phyloP scores from a whole-genome alignment of 2,888 invertebrate genomes.

The Cantharis rustica region DNA sequence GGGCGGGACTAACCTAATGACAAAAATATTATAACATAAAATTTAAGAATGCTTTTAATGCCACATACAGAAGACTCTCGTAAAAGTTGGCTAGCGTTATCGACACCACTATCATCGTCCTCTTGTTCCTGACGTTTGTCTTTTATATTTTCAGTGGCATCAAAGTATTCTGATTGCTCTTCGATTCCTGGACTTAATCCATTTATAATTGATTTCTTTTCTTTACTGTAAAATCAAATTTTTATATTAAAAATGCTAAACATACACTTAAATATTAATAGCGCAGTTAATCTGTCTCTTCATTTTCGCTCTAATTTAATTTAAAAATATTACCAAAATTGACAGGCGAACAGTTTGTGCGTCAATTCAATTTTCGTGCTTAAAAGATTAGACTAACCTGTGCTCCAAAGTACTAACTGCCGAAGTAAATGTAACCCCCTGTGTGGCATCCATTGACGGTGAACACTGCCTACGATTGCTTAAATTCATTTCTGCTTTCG shows the following conservation, averaged over 20 bases:
- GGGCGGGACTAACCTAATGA: slow-evolving; percentile 51
- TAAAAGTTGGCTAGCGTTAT: slow-evolving; percentile 55
- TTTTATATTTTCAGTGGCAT: slow-evolving; percentile 71
- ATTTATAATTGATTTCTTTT: slow-evolving; percentile 51
- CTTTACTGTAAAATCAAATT: slow-evolving; percentile 38
- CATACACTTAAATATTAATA: no score
- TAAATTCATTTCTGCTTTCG: neutral
- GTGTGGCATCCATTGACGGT: slow-evolving; percentile 49
- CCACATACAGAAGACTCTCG: slow-evolving; percentile 52
- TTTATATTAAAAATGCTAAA: neutral
- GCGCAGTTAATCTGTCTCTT: no score
- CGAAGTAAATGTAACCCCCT: slow-evolving; percentile 50
- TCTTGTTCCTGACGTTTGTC: slow-evolving; percentile 53
- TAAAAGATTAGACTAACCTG: slow-evolving; percentile 37
- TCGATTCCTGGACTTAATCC: slow-evolving; percentile 67
- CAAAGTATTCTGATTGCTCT: slow-evolving; percentile 79
- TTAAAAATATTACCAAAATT: no score
- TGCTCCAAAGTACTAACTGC: slow-evolving; percentile 47
- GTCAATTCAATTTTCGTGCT: neutral
- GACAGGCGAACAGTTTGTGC: no score
- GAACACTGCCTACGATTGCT: slow-evolving; percentile 43
- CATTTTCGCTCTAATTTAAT: no score
- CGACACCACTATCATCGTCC: slow-evolving; percentile 55
- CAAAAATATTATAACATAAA: neutral
- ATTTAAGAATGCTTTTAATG: neutral